Evolutionary conservation across 2,888 invertebrate genomes (phyloP).

Genomic region (Morpho achilles): DNA sequence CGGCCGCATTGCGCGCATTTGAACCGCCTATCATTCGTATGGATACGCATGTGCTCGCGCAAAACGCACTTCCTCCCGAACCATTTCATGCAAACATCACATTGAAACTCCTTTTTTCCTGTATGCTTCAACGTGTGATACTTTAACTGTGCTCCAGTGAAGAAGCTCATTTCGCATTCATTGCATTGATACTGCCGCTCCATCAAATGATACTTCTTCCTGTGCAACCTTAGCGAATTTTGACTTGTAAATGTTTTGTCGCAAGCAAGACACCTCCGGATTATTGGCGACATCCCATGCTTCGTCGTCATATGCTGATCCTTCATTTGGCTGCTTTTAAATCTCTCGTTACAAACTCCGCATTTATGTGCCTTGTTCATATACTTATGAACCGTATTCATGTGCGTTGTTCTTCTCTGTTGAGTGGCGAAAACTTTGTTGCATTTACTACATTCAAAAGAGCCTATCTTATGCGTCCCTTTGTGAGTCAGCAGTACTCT

Average conservation of each 20-base stretch:
- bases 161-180: constrained; percentile 44
- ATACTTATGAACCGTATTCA: constrained; percentile 17
- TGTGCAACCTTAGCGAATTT: constrained; percentile 25
- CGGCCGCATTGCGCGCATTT: constrained; percentile 33
- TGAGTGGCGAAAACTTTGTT: constrained; percentile 29
- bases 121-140: constrained; percentile 49
- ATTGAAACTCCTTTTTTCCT: constrained; percentile 43
- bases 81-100: constrained; percentile 46
- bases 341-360: constrained; percentile 9
- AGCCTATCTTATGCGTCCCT: constrained; percentile 29
- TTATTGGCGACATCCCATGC: constrained; percentile 27
- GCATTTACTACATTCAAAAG: constrained; percentile 31
- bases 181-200: constrained; percentile 30
- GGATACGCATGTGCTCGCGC: constrained; percentile 35
- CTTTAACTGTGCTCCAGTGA: constrained; percentile 32
- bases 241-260: constrained; percentile 30
- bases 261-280: constrained; percentile 32
- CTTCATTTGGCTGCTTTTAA: constrained; percentile 20
- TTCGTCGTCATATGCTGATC: constrained; percentile 31
- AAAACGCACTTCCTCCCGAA: constrained; percentile 33
- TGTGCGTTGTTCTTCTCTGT: constrained; percentile 29
- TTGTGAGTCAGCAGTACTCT: constrained; percentile 28
- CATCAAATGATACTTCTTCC: constrained; percentile 30
- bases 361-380: constrained; percentile 6
- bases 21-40: constrained; percentile 30